Conservation (phyloP, 37 sponge, comb jelly and placozoan species). For the Aplysina aerophoba region DNA sequence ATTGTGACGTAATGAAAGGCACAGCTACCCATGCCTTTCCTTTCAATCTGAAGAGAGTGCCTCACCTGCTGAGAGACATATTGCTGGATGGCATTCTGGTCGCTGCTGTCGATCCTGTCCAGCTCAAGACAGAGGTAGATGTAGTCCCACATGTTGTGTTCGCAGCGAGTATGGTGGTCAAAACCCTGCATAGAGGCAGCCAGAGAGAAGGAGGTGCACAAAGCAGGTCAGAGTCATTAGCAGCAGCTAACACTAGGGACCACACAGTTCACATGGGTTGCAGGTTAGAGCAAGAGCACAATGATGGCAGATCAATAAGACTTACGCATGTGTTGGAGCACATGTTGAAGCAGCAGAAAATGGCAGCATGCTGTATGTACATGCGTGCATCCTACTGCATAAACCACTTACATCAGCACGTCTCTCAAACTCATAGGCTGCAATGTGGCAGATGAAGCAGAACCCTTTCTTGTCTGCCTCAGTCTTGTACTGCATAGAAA, state of each 20-base stretch:
- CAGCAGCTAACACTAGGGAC: neutral
- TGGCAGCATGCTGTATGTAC: neutral
- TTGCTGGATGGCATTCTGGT: slow-evolving; percentile 69
- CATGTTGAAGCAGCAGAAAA: neutral
- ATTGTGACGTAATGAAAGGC: too few species aligned
- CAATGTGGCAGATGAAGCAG: slow-evolving; percentile 69
- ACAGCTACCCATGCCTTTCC: too few species aligned
- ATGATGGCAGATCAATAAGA: too few species aligned
- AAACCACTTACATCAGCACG: slow-evolving; percentile 27
- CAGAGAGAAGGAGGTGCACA: neutral
- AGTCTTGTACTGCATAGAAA: slow-evolving; percentile 35
- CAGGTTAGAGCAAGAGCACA: neutral
- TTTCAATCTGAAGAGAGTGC: neutral
- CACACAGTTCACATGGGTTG: neutral
- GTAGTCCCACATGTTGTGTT: slow-evolving; percentile 84
- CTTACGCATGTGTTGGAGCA: neutral
- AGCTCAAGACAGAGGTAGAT: slow-evolving; percentile 69
- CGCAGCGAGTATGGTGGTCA: slow-evolving; percentile 62
- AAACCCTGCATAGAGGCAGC: slow-evolving; percentile 56
- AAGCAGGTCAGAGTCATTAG: too few species aligned
- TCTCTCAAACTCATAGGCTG: slow-evolving; percentile 74
- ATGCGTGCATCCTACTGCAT: neutral
- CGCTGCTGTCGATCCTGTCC: slow-evolving; percentile 64
- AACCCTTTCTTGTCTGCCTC: slow-evolving; percentile 56
- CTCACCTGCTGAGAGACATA: slow-evolving; percentile 61